Evolutionary conservation across 2,888 invertebrate species (phyloP).

Genomic region (Athetis lepigone): DNA sequence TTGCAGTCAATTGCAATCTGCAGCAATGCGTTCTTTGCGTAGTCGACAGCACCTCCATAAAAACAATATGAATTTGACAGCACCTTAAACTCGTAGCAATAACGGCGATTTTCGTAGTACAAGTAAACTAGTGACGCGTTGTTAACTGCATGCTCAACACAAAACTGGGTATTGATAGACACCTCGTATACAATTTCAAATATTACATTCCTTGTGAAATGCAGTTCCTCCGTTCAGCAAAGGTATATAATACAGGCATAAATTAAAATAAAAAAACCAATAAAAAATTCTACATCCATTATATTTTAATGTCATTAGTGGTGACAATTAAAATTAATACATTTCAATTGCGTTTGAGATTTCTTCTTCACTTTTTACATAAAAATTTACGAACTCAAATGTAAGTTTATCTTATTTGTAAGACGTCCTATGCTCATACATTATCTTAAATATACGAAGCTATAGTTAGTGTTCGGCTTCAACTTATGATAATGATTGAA

Average conservation of each 20-base stretch:
- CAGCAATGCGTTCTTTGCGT: conserved; percentile 7
- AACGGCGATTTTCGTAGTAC: not conserved
- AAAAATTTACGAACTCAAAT: conserved; percentile 78
- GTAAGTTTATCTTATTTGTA: conserved; percentile 71
- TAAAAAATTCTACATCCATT: conserved; percentile 88
- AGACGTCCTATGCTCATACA: conserved; percentile 56
- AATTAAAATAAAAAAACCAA: conserved; percentile 78
- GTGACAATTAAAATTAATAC: conserved; percentile 86
- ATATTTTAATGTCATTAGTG: conserved; percentile 88
- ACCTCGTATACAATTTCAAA: conserved; percentile 17
- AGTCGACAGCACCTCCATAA: not conserved
- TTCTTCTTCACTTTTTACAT: conserved; percentile 74
- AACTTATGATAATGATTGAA: conserved; percentile 62
- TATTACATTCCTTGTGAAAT: not conserved
- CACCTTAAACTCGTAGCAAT: not conserved
- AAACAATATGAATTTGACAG: not conserved
- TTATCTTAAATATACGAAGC: conserved; percentile 53
- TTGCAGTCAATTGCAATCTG: conserved; percentile 6
- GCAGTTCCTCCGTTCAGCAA: not conserved
- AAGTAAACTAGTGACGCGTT: not conserved
- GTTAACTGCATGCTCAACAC: not conserved
- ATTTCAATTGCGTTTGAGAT: conserved; percentile 75
- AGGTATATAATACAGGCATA: conserved; percentile 11
- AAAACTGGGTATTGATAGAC: conserved; percentile 1
- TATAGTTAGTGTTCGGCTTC: conserved; percentile 39